Evolutionary conservation across 2,888 invertebrate genomes (phyloP).

Genomic region (Osedax frankpressi): DNA sequence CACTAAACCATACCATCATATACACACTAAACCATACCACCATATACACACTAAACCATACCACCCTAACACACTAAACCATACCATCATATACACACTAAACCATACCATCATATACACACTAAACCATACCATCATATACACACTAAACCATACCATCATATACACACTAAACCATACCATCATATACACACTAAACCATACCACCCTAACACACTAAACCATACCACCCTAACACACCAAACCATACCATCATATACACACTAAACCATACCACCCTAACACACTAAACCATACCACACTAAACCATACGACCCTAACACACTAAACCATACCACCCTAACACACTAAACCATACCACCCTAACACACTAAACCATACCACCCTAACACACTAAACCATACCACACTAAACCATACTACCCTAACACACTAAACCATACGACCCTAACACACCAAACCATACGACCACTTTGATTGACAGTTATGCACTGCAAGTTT

Average conservation of each 20-base stretch:
- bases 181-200: background rate
- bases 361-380: background rate
- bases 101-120: background rate
- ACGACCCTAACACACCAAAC: background rate
- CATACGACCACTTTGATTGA: background rate
- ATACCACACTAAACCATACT: background rate
- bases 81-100: background rate
- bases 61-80: background rate
- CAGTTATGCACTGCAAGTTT: conserved; percentile 68
- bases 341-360: background rate
- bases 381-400: background rate
- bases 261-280: background rate
- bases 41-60: background rate
- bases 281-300: background rate
- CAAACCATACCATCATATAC: too few species aligned
- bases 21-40: background rate
- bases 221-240: background rate
- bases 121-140: background rate
- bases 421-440: background rate
- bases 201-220: background rate
- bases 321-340: background rate
- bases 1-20: background rate
- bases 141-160: background rate
- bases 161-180: background rate
- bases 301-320: too few species aligned